Percentiles rank a stretch among this genome's conserved stretches.
Evolutionary conservation across 64 coral and sea anemone genomes (phyloP).

Genomic region (Dendronephthya gigantea): DNA sequence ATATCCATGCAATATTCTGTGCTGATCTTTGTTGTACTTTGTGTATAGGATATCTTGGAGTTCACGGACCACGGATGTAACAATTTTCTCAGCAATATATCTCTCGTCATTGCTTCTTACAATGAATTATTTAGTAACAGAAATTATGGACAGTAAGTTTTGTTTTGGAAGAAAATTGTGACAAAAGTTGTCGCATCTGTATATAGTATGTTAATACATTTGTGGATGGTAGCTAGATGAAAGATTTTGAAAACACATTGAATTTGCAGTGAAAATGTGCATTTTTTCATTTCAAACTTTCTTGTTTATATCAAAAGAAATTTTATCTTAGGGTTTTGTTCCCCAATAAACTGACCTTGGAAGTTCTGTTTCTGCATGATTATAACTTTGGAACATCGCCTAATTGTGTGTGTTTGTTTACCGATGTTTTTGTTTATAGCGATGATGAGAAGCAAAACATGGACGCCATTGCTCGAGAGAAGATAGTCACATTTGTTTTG

Average conservation of each 20-base stretch:
- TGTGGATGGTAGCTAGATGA: too few species aligned
- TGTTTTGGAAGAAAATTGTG: too few species aligned
- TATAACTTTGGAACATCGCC: background rate
- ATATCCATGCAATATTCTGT: background rate
- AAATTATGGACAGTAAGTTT: constrained; percentile 45
- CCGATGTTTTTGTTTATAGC: background rate
- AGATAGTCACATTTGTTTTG: constrained; percentile 69
- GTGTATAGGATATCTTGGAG: constrained; percentile 75
- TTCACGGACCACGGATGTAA: constrained; percentile 97
- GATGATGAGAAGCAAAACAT: constrained; percentile 55
- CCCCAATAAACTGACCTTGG: too few species aligned
- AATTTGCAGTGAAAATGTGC: too few species aligned
- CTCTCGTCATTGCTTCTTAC: constrained; percentile 88
- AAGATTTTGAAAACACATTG: too few species aligned
- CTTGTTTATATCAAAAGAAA: too few species aligned
- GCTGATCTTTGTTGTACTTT: too few species aligned
- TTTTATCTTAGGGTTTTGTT: too few species aligned
- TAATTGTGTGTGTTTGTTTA: background rate
- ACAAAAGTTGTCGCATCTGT: too few species aligned
- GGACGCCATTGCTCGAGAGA: constrained; percentile 64
- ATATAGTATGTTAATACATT: too few species aligned
- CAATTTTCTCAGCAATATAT: constrained; percentile 79
- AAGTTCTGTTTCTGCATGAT: background rate
- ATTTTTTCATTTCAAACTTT: too few species aligned
- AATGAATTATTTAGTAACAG: constrained; percentile 86